Conservation (phyloP, 2,113 vertebrate genomes). For the Ahaetulla prasina region DNA sequence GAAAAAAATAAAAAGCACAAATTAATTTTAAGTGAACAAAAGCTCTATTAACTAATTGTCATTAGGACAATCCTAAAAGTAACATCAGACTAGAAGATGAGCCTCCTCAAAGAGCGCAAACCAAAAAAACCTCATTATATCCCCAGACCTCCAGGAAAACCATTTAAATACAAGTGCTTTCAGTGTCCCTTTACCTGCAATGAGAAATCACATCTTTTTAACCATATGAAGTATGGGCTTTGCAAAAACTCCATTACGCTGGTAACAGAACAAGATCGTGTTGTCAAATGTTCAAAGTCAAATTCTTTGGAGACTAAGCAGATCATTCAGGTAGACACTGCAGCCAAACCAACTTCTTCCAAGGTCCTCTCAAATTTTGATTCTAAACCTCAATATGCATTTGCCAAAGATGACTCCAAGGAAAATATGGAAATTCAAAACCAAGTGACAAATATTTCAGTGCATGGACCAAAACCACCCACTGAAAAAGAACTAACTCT, state of each 20-base stretch:
- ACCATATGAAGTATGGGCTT: conserved; percentile 98
- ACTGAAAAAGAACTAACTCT: conserved; percentile 51
- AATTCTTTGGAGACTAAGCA: conserved; percentile 62
- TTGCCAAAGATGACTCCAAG: conserved; percentile 67
- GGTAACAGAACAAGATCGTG: conserved; percentile 80
- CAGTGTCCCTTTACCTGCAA: conserved; percentile 99
- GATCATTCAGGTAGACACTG: conserved; percentile 52
- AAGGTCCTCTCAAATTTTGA: conserved; percentile 58
- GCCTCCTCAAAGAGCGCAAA: conserved; percentile 84
- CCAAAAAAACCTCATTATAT: conserved; percentile 98
- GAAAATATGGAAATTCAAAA: conserved; percentile 64
- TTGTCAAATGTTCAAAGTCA: conserved; percentile 67
- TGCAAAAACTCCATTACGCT: conserved; percentile 97
- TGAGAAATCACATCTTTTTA: conserved; percentile 97
- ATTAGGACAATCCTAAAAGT: conserved; percentile 17
- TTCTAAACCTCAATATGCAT: conserved; percentile 60
- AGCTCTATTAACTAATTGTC: conserved; percentile 31
- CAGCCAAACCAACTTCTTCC: conserved; percentile 50
- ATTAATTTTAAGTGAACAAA: conserved; percentile 5
- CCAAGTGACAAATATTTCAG: conserved; percentile 36
- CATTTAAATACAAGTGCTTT: conserved; percentile 98
- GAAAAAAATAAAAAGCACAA: conserved; percentile 60
- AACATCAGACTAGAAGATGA: conserved; percentile 70
- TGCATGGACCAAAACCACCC: conserved; percentile 54
- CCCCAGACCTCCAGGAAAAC: conserved; percentile 92